Evolutionary conservation across 2,888 invertebrate genomes (phyloP).

Genomic region (Eumerus sabulonum): DNA sequence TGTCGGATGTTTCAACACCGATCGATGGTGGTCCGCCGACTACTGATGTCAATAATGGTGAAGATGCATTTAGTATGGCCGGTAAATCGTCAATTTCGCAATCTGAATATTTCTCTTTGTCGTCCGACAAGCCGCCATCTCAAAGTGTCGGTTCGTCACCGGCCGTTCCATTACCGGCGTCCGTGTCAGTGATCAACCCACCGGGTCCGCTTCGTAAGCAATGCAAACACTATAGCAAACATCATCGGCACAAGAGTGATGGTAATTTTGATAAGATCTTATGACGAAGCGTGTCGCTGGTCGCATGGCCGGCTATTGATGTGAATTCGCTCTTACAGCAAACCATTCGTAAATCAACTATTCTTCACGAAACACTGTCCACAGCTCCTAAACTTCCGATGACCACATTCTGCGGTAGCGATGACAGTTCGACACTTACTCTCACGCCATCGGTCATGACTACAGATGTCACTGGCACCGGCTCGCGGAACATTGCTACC

Average conservation of each 20-base stretch:
- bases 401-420: slow-evolving; percentile 71
- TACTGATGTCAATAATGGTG: slow-evolving; percentile 59
- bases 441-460: slow-evolving; percentile 75
- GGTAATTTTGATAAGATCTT: slow-evolving; percentile 75
- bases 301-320: slow-evolving; percentile 80
- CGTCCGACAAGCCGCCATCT: slow-evolving; percentile 72
- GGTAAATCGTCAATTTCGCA: slow-evolving; percentile 75
- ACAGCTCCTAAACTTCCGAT: slow-evolving; percentile 50
- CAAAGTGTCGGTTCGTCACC: slow-evolving; percentile 63
- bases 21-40: slow-evolving; percentile 64
- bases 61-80: slow-evolving; percentile 68
- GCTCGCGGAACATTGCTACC: slow-evolving; percentile 54
- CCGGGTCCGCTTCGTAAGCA: slow-evolving; percentile 68
- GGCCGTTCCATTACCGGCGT: slow-evolving; percentile 38
- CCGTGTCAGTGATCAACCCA: slow-evolving; percentile 45
- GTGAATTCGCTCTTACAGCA: slow-evolving; percentile 78
- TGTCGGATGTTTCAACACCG: slow-evolving; percentile 60
- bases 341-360: slow-evolving; percentile 77
- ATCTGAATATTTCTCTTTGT: slow-evolving; percentile 77
- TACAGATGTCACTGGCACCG: slow-evolving; percentile 69
- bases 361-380: slow-evolving; percentile 75
- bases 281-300: slow-evolving; percentile 80
- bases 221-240: slow-evolving; percentile 75
- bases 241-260: slow-evolving; percentile 74
- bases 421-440: slow-evolving; percentile 77